phyloP scores from a whole-genome alignment of 2,888 invertebrate genomes.

The Ophioninae sp. region DNA sequence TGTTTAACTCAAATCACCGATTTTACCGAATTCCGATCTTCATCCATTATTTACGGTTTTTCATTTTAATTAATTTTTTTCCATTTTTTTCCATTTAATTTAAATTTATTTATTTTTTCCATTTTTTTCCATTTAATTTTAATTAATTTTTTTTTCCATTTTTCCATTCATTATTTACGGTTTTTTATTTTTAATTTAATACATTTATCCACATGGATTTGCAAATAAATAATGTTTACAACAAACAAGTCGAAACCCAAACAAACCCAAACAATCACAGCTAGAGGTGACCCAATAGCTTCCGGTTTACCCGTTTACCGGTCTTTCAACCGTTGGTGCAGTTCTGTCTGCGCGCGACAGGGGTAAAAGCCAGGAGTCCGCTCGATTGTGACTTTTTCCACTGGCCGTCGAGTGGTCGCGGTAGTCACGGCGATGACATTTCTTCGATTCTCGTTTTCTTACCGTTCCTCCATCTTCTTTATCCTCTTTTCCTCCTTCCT shows the following conservation, averaged over 20 bases:
- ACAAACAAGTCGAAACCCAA: neutral
- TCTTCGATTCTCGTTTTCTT: conserved; percentile 48
- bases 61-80: too few species aligned
- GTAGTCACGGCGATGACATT: conserved; percentile 41
- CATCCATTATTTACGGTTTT: too few species aligned
- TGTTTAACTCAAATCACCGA: too few species aligned
- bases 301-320: conserved; percentile 59
- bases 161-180: too few species aligned
- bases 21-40: too few species aligned
- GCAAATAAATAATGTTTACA: too few species aligned
- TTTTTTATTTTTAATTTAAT: too few species aligned
- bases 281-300: conserved; percentile 58
- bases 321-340: conserved; percentile 21
- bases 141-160: too few species aligned
- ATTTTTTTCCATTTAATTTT: too few species aligned
- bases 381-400: conserved; percentile 28
- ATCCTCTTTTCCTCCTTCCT: conserved; percentile 40
- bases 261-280: conserved; percentile 33
- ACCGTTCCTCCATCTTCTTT: neutral
- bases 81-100: too few species aligned
- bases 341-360: conserved; percentile 3
- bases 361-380: neutral
- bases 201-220: too few species aligned
- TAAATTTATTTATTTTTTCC: too few species aligned
- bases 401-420: conserved; percentile 22